Percentiles rank a stretch among this genome's conserved stretches.
Conservation (phyloP, 2,113 vertebrate genomes). For the Thryonomys swinderianus region DNA sequence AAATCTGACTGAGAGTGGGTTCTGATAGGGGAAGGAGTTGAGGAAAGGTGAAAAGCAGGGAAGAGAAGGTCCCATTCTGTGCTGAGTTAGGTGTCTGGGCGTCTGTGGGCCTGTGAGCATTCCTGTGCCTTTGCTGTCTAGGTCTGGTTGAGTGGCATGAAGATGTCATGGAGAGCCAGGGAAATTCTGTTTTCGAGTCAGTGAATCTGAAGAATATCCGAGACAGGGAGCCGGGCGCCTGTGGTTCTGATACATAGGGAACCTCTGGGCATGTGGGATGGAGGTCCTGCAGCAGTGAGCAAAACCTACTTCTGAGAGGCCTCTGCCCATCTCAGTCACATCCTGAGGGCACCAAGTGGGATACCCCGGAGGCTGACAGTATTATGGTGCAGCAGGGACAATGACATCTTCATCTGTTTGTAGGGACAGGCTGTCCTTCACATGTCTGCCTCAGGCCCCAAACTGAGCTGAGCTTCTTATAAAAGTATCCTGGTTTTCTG, state of each 20-base stretch:
- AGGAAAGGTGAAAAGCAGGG: background rate
- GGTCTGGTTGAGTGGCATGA: background rate
- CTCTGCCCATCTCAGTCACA: background rate
- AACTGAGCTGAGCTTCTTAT: conserved; percentile 7
- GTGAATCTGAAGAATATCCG: background rate
- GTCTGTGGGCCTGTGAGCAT: background rate
- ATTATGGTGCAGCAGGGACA: background rate
- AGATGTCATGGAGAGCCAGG: background rate
- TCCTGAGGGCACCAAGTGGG: background rate
- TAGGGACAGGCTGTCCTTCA: background rate
- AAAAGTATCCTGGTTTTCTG: conserved; percentile 70
- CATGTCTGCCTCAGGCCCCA: background rate
- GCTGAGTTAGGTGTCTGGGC: background rate
- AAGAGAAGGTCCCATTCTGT: background rate
- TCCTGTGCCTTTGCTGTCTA: background rate
- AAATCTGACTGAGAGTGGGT: background rate
- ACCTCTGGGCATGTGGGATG: background rate
- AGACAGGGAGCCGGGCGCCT: background rate
- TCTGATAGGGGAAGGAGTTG: background rate
- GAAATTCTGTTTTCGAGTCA: conserved; percentile 1
- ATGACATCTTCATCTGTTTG: background rate
- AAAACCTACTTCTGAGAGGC: background rate
- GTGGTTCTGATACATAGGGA: background rate
- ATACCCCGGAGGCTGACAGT: background rate
- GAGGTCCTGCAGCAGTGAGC: background rate